These are phyloP conservation scores for Lemur catta DNA, from an alignment of 2,797 vertebrate species.

Conservation along the genomic window DNA sequence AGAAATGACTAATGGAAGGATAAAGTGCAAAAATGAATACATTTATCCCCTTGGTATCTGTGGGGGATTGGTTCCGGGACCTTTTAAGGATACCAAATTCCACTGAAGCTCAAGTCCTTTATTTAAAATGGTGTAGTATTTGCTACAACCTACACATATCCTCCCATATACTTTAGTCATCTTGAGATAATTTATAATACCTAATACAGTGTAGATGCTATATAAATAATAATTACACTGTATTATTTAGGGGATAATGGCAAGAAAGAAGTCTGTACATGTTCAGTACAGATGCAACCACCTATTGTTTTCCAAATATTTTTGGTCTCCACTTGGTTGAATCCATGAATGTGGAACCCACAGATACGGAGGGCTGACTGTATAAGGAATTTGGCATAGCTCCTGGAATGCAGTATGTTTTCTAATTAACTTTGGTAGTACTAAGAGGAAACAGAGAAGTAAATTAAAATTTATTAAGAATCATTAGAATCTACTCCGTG, in stretches of 20 bases:
- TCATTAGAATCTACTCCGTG: not conserved
- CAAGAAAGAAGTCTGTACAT: not conserved
- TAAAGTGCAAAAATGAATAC: not conserved
- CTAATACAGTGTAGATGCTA: not conserved
- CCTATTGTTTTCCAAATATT: not conserved
- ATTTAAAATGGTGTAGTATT: not conserved
- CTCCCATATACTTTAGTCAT: not conserved
- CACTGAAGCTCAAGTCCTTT: not conserved
- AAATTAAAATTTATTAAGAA: not conserved
- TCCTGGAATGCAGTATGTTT: not conserved
- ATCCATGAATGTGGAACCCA: not conserved
- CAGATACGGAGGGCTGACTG: not conserved
- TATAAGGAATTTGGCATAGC: not conserved
- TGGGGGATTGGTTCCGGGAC: not conserved
- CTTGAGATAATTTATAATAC: not conserved
- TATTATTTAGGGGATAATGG: not conserved
- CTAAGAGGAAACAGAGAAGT: not conserved
- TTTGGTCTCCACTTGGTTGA: not conserved
- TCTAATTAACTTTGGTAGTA: not conserved
- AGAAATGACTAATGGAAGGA: not conserved
- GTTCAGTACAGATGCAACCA: not conserved
- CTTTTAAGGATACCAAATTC: not conserved
- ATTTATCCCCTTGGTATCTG: not conserved
- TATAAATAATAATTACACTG: not conserved
- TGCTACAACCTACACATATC: not conserved